Evolutionary conservation across 2,113 vertebrate species (phyloP).

Genomic region (Scolopax mira): DNA sequence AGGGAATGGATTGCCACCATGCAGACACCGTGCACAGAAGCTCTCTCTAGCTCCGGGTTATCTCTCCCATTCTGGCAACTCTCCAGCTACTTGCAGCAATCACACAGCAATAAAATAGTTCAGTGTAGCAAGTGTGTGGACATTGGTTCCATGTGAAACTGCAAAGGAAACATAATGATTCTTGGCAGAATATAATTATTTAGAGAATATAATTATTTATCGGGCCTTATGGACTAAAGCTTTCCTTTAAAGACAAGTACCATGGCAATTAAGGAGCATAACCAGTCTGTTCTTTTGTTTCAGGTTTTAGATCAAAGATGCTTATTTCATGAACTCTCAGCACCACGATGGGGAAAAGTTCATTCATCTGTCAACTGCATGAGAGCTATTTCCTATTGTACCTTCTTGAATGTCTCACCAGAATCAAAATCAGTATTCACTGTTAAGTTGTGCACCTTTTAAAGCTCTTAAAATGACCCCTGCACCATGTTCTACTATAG

Average conservation of each 20-base stretch:
- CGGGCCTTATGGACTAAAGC: background rate
- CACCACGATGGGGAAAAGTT: background rate
- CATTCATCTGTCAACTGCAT: background rate
- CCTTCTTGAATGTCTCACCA: background rate
- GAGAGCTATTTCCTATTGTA: background rate
- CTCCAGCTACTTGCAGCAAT: background rate
- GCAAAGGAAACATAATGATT: slow-evolving; percentile 6
- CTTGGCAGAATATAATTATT: slow-evolving; percentile 22
- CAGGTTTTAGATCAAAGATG: background rate
- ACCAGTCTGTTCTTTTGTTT: background rate
- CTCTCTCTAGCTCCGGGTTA: background rate
- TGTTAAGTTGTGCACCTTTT: background rate
- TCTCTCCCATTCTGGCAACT: background rate
- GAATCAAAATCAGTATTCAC: background rate
- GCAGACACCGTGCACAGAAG: fast-evolving
- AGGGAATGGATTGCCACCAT: background rate
- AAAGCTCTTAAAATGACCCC: background rate
- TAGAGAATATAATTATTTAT: slow-evolving; percentile 10
- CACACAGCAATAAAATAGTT: background rate
- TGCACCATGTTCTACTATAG: background rate
- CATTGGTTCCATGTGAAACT: slow-evolving; percentile 8
- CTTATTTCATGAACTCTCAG: background rate
- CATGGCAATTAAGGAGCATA: background rate
- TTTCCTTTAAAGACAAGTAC: background rate
- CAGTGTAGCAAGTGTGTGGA: background rate